Evolutionary conservation across 1,140 invertebrate genomes (phyloP).

Genomic region (Panagrolaimus sp.): DNA sequence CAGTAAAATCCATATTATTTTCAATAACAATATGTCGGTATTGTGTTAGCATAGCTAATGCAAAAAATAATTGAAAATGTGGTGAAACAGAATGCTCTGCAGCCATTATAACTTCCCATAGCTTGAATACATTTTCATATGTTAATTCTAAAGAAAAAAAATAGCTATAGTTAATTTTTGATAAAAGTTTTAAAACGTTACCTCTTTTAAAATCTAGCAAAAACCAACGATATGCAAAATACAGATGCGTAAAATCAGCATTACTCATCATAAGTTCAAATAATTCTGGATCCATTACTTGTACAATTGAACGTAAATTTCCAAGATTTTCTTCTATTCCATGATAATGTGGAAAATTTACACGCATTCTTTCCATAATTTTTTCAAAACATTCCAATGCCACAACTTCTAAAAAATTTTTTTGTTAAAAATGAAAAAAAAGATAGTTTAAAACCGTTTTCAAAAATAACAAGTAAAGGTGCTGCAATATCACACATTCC

Average conservation of each 20-base stretch:
- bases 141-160: conserved; percentile 67
- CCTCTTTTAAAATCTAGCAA: conserved; percentile 72
- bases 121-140: conserved; percentile 82
- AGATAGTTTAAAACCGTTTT: conserved; percentile 65
- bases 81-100: conserved; percentile 75
- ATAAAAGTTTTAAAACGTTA: conserved; percentile 43
- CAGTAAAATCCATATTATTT: conserved; percentile 92
- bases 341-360: conserved; percentile 84
- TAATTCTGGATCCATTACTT: conserved; percentile 82
- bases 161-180: background rate
- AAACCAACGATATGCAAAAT: conserved; percentile 93
- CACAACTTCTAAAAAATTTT: conserved; percentile 67
- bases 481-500: conserved; percentile 90
- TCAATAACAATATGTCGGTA: conserved; percentile 87
- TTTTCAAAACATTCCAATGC: conserved; percentile 83
- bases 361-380: conserved; percentile 79
- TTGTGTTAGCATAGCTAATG: conserved; percentile 79
- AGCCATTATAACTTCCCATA: conserved; percentile 94
- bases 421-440: background rate
- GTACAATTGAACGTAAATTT: conserved; percentile 75
- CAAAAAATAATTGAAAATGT: conserved; percentile 86
- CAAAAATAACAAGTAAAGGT: conserved; percentile 80
- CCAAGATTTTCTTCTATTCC: conserved; percentile 91
- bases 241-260: conserved; percentile 91
- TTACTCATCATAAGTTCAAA: conserved; percentile 88